Evolutionary conservation across 35 echinoderm and acorn worm genomes (phyloP).

Genomic region (Diadema setosum): DNA sequence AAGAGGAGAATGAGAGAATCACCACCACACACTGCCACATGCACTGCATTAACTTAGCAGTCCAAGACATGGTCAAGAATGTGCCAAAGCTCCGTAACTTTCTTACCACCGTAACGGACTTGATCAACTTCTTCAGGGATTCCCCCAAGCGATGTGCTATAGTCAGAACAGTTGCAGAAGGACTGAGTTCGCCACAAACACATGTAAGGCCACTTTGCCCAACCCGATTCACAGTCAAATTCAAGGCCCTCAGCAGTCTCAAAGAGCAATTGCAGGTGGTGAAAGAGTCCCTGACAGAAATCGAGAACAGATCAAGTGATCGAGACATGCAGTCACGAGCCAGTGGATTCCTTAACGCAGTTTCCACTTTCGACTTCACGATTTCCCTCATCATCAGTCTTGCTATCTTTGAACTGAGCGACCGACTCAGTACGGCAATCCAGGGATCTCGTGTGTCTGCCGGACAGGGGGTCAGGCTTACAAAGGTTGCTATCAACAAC

Average conservation of each 20-base stretch:
- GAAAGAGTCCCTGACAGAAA: slow-evolving; percentile 4
- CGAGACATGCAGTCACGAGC: slow-evolving; percentile 7
- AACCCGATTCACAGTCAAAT: slow-evolving; percentile 1
- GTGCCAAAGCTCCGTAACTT: background rate
- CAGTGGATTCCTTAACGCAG: background rate
- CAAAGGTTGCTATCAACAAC: background rate
- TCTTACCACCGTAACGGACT: background rate
- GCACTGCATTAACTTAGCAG: background rate
- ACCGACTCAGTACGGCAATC: slow-evolving; percentile 12
- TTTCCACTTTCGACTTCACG: background rate
- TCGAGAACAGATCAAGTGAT: background rate
- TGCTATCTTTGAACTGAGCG: slow-evolving; percentile 4
- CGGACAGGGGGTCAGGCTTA: slow-evolving; percentile 5
- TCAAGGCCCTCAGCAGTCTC: slow-evolving; percentile 1
- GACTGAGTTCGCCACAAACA: background rate
- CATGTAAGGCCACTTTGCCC: background rate
- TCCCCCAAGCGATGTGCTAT: slow-evolving; percentile 8
- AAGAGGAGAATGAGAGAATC: background rate
- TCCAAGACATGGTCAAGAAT: slow-evolving; percentile 4
- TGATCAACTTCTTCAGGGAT: slow-evolving; percentile 6
- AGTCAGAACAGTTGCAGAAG: background rate
- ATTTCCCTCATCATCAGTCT: slow-evolving; percentile 10
- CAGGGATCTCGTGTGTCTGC: background rate
- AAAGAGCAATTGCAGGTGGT: slow-evolving; percentile 4
- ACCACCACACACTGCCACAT: background rate